phyloP scores from a whole-genome alignment of 2,797 vertebrate genomes.

The Acipenser transmontanus region DNA sequence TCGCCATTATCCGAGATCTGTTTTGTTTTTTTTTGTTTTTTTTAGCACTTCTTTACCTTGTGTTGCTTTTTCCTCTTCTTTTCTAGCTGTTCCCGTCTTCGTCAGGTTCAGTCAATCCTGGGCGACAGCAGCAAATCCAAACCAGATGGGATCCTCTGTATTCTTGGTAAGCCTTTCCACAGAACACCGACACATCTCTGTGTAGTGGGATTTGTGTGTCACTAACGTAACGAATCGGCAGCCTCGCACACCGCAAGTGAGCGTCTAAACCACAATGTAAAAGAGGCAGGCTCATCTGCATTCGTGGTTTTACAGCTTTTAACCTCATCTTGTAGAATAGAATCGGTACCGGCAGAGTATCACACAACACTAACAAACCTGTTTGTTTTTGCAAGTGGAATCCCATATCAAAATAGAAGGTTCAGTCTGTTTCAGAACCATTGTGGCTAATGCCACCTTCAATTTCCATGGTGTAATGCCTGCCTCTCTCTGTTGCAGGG shows the following conservation, averaged over 20 bases:
- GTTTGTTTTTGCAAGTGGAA: background rate
- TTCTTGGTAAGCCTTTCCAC: slow-evolving; percentile 68
- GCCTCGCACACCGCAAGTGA: background rate
- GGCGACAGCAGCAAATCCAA: slow-evolving; percentile 59
- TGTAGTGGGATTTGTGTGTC: background rate
- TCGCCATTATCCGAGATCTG: too few relatives aligned
- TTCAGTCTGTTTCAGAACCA: background rate
- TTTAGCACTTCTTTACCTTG: background rate
- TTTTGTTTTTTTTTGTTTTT: too few relatives aligned
- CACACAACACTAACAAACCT: background rate
- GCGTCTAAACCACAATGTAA: too few relatives aligned
- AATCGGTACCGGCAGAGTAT: background rate
- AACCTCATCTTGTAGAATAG: background rate
- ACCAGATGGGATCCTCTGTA: slow-evolving; percentile 88
- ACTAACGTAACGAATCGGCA: background rate
- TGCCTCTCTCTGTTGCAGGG: slow-evolving; percentile 56
- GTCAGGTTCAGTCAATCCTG: slow-evolving; percentile 81
- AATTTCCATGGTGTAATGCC: background rate
- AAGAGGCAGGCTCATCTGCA: background rate
- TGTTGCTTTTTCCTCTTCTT: slow-evolving; percentile 14
- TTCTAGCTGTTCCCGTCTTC: slow-evolving; percentile 80
- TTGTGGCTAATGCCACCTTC: background rate
- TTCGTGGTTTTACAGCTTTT: background rate
- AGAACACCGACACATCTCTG: background rate
- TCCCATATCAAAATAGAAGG: background rate